Evolutionary conservation across 2,888 invertebrate genomes (phyloP), one percentile per base, ranked within the genome.

Genomic region (Malacosoma neustria): DNA sequence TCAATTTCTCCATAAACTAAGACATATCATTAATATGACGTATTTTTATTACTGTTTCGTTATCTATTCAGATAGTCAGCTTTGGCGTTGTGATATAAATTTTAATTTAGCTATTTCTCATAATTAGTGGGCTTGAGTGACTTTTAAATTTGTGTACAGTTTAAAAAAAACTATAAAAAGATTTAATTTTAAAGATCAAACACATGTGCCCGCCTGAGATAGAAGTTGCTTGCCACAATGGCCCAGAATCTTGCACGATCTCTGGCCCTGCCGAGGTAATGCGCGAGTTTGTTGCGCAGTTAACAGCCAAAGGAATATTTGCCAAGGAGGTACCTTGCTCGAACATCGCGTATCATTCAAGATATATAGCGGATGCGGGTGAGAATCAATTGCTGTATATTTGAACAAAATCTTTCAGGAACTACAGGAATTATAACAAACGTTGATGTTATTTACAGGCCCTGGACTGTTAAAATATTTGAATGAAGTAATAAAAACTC

Each of bases 261-360:
- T 94, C 94, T 3, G 95, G 94, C 1, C 93, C 93, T 0, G 85
- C 86, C 1, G 89, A 89, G 14, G 80, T 80, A 6, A 88, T 92
- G 75, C 74, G 79, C 36, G 70, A 73, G 13, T 91, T 91, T 48
- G 89, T 92, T 0, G 81, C 56, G 0, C 36, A 58, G 11, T 43
- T 84, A 89, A 66, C 67, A 4, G 57, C 57, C 5, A 57, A 67
- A 29, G 56, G 61, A 1, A 62, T 80, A n/a, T 82, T 82, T 32
- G 80, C 79, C 0, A 80, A 70, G 32, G 80, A 80, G 50, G 81
- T 81, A 1, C 74, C 75, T 1, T 93, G 94, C 45, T 90, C 94
- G 11, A 94, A 95, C 53, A 94, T 96, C 43, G 94, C 97, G 0
- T 97, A 96, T 61, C 97, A 97, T 63, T 95, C 95, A 32, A 88